A percentile compares a stretch with the other conserved stretches of the same genome.
These are phyloP conservation scores for Dryobotodes eremita DNA, from an alignment of 2,888 invertebrate genomes.

Conservation along the genomic window DNA sequence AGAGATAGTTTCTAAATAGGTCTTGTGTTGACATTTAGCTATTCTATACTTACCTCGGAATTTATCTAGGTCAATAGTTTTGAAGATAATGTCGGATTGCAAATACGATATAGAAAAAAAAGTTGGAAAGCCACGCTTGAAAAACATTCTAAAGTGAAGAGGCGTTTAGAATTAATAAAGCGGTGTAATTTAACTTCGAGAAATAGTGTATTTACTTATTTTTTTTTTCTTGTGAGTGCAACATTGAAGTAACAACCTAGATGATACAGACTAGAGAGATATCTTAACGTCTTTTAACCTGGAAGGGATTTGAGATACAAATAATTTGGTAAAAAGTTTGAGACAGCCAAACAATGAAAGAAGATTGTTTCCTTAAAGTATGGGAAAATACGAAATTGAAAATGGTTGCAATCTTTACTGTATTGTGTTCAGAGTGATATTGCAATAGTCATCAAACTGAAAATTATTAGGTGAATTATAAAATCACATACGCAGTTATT, in stretches of 20 bases:
- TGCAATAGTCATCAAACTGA: conserved; percentile 60
- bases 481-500: conserved; percentile 71
- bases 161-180: conserved; percentile 7
- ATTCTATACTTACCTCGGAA: conserved; percentile 12
- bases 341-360: conserved; percentile 32
- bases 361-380: conserved; percentile 35
- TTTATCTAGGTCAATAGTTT: conserved; percentile 46
- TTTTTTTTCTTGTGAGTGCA: not conserved
- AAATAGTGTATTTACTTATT: not conserved
- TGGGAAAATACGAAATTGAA: conserved; percentile 41
- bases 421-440: conserved; percentile 39
- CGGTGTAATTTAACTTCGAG: not conserved
- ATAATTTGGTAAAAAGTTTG: conserved; percentile 32
- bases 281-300: not conserved
- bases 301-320: conserved; percentile 16
- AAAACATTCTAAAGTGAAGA: conserved; percentile 6
- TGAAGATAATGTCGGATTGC: conserved; percentile 12
- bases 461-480: conserved; percentile 71
- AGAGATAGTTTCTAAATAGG: conserved; percentile 45
- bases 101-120: conserved; percentile 17
- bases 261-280: not conserved
- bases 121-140: conserved; percentile 13
- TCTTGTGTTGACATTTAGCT: conserved; percentile 33
- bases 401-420: conserved; percentile 39
- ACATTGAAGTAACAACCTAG: not conserved